Evolutionary conservation across 2,888 invertebrate genomes (phyloP).

Genomic region (Cephus pygmeus): DNA sequence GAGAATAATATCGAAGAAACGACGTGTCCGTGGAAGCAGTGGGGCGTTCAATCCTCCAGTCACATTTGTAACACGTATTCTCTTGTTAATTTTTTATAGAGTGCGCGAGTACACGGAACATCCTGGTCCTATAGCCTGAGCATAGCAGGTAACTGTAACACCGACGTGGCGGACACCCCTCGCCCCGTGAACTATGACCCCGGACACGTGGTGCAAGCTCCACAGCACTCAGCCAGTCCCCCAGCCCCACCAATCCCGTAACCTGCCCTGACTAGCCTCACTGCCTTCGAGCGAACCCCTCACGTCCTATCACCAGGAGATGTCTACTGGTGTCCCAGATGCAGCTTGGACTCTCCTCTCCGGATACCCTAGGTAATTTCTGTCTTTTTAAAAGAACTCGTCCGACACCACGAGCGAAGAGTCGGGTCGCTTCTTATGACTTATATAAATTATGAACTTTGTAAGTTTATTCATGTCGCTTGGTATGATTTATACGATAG

Average conservation of each 20-base stretch:
- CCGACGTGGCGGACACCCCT: conserved; percentile 44
- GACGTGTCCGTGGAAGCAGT: conserved; percentile 11
- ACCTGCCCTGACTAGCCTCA: not conserved
- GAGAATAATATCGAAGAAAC: conserved; percentile 7
- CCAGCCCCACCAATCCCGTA: not conserved
- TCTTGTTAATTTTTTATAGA: conserved; percentile 50
- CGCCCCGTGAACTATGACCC: conserved; percentile 34
- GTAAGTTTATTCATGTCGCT: not conserved
- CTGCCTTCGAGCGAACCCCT: not conserved
- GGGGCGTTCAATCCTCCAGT: conserved; percentile 39
- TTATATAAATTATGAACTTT: not conserved
- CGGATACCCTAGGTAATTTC: not conserved
- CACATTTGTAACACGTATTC: conserved; percentile 55
- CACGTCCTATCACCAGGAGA: not conserved
- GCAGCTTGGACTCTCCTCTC: not conserved
- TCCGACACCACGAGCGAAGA: not conserved
- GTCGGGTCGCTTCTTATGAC: not conserved
- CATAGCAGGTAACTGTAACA: conserved; percentile 46
- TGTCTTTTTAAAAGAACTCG: not conserved
- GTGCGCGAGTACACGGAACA: conserved; percentile 12
- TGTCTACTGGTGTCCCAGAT: not conserved
- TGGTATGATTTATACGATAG: not conserved
- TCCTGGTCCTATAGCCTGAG: conserved; percentile 17
- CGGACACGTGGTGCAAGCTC: conserved; percentile 43
- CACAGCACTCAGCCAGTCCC: not conserved